Evolutionary conservation across 2,888 invertebrate genomes (phyloP), one percentile per base, ranked within the genome.

Genomic region (Rhabditoides inermis): DNA sequence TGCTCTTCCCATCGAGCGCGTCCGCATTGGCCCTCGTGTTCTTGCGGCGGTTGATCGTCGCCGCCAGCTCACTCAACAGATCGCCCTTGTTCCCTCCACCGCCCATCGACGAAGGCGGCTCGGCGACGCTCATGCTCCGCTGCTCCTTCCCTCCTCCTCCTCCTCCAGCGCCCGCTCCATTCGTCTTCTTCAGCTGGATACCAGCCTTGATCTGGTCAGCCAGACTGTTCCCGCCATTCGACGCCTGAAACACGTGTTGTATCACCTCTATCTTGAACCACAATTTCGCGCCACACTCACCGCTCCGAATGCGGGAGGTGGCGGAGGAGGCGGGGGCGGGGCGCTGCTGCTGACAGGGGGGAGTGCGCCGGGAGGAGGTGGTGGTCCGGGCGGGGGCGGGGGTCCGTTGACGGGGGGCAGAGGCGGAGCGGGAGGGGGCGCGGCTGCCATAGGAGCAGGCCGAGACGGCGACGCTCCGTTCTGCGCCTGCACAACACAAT

Each of bases 1-100:
- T 64, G 6, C 61, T 61, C 37, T 64, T 64, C n/a, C 55, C 58
- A 37, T 64, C 64, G 12, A 51, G 60, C 0, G 61, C 59, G 44
- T 64, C 61, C 2, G 61, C 56, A 39, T 64, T 57, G 0, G 61
- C 64, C 36, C 62, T 56, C 2, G 55, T 60, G 46, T 51, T 53
- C 28, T 62, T 62, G 2, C 60, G 46, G 12, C 59, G 58, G 28
- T 57, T 60, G 12, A 64, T 37, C 22, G 49, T 56, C 12, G 55
- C 51, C 1, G 46, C 46, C 35, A 65, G 26, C 41, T 65, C 65
- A 4, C 53, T 50, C 52, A 62, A 55, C 22, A 60, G 26, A 22
- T 46, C 25, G 12, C 20, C 26, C 1, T 20, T 20, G 2, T 20
- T 18, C 10, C 22, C 18, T 10, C n/a, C 22, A 12, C n/a, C 3